phyloP scores from a whole-genome alignment of 1,140 invertebrate species.

The Hypsibius dujardini region DNA sequence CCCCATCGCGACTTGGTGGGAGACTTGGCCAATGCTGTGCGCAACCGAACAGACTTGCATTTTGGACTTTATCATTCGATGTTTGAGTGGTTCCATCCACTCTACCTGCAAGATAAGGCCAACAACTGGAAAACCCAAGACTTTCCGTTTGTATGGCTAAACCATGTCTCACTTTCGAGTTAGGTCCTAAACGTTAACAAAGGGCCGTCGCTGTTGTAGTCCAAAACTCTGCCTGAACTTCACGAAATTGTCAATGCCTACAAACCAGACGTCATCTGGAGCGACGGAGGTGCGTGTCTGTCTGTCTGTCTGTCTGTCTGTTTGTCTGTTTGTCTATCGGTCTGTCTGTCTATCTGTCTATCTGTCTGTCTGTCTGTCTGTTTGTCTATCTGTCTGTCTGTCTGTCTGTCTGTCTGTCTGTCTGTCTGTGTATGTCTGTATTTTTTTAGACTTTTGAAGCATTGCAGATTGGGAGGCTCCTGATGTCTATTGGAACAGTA shows the following conservation, averaged over 20 bases:
- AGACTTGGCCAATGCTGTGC: constrained; percentile 51
- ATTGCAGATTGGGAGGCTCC: constrained; percentile 33
- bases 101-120: constrained; percentile 54
- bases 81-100: constrained; percentile 76
- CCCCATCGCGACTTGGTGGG: constrained; percentile 52
- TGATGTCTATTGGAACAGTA: constrained; percentile 37
- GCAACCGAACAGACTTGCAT: constrained; percentile 42
- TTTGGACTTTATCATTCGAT: constrained; percentile 77
- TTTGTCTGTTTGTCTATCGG: too few species aligned
- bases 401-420: too few species aligned
- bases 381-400: too few species aligned
- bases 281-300: neutral
- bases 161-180: neutral
- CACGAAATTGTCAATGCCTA: constrained; percentile 43
- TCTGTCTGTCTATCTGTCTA: too few species aligned
- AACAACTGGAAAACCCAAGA: constrained; percentile 45
- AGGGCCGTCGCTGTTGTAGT: constrained; percentile 28
- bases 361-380: too few species aligned
- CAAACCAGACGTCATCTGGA: constrained; percentile 16
- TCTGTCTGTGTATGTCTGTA: neutral
- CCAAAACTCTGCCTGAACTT: constrained; percentile 55
- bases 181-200: neutral
- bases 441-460: neutral
- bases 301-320: neutral
- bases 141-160: constrained; percentile 35